Percentiles rank a stretch among this genome's conserved stretches.
Evolutionary conservation across 2,113 vertebrate genomes (phyloP).

Genomic region (Hippotragus niger): DNA sequence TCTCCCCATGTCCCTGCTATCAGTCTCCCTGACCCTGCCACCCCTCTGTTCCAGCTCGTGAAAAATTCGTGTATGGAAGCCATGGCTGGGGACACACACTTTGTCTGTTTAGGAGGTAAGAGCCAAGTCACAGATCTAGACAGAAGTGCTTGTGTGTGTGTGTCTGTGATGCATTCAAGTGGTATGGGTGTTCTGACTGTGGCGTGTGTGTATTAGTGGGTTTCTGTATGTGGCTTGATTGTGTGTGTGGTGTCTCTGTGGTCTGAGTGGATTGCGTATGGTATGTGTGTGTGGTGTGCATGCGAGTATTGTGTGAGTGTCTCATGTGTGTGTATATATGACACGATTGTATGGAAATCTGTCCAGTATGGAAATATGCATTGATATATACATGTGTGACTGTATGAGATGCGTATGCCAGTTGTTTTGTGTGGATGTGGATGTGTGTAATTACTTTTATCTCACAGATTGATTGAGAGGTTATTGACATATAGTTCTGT

Average conservation of each 20-base stretch:
- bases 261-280: background rate
- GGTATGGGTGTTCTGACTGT: background rate
- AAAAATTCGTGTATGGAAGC: constrained; percentile 93
- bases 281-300: background rate
- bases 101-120: constrained; percentile 90
- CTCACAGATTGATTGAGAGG: background rate
- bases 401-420: background rate
- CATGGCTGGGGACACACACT: constrained; percentile 85
- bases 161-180: background rate
- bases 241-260: background rate
- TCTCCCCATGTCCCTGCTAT: background rate
- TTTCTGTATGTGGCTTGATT: background rate
- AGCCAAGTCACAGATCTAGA: background rate
- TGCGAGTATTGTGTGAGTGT: background rate
- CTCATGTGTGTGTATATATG: background rate
- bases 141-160: background rate
- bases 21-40: background rate
- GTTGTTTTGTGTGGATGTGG: background rate
- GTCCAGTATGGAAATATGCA: background rate
- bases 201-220: too few species aligned
- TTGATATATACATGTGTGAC: background rate
- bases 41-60: constrained; percentile 82
- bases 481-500: background rate
- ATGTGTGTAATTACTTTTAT: background rate
- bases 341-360: background rate